Conservation (phyloP, 2,113 vertebrate species). For the Sylvia atricapilla region DNA sequence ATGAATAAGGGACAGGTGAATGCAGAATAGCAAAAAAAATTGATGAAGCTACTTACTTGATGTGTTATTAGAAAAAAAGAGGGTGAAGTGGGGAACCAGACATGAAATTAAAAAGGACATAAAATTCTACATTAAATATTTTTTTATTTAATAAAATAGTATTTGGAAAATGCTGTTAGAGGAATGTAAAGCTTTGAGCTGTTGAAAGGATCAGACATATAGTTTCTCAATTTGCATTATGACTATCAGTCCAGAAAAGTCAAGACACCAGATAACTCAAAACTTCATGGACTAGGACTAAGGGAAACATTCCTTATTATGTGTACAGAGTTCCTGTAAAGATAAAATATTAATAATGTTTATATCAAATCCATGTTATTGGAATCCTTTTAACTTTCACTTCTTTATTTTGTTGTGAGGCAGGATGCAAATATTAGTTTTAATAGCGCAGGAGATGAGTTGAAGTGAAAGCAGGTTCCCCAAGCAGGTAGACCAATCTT, state of each 20-base stretch:
- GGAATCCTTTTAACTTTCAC: neutral
- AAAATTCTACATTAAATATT: neutral
- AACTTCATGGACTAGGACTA: neutral
- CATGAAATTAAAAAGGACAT: neutral
- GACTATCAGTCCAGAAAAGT: neutral
- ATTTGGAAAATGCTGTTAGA: neutral
- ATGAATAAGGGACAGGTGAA: neutral
- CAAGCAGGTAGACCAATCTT: slow-evolving; percentile 17
- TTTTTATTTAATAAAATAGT: neutral
- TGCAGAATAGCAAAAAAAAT: neutral
- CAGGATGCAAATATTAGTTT: neutral
- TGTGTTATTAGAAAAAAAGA: neutral
- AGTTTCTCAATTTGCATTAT: neutral
- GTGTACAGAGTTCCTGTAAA: neutral
- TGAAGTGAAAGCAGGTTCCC: neutral
- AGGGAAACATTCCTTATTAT: neutral
- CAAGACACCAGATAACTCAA: neutral
- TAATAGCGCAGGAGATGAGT: neutral
- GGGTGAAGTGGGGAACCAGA: neutral
- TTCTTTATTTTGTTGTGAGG: neutral
- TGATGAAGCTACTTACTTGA: neutral
- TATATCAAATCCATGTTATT: neutral
- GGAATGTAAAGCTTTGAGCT: neutral
- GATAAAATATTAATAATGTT: neutral
- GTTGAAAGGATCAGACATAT: neutral